These are phyloP conservation scores for Coptotermes formosanus DNA, from an alignment of 1,140 invertebrate genomes.

Conservation along the genomic window DNA sequence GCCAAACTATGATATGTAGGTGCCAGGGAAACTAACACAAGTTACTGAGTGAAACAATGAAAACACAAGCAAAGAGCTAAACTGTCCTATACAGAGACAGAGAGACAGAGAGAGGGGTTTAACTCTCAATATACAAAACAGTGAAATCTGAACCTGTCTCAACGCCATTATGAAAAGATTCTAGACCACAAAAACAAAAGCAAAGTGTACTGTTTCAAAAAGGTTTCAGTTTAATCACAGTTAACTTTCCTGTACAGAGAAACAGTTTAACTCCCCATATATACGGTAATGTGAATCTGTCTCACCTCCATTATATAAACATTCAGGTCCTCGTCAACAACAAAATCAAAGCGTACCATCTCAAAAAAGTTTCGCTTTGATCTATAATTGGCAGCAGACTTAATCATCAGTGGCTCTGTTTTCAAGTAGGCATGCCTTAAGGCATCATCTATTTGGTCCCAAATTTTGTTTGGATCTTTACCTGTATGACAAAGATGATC, in stretches of 20 bases:
- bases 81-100: too few relatives aligned
- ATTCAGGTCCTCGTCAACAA: conserved; percentile 84
- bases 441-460: conserved; percentile 77
- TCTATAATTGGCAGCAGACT: conserved; percentile 55
- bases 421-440: conserved; percentile 70
- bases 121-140: too few relatives aligned
- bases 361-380: conserved; percentile 85
- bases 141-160: conserved; percentile 22
- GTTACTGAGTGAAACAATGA: too few relatives aligned
- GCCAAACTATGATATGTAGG: too few relatives aligned
- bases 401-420: conserved; percentile 70
- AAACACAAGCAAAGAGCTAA: too few relatives aligned
- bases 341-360: conserved; percentile 90
- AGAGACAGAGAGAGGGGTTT: too few relatives aligned
- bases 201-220: conserved; percentile 93
- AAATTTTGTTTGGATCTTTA: conserved; percentile 72
- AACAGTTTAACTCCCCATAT: too few relatives aligned
- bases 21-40: too few relatives aligned
- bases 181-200: conserved; percentile 84
- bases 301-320: conserved; percentile 83
- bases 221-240: conserved; percentile 65
- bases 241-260: too few relatives aligned
- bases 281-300: not conserved
- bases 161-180: conserved; percentile 88
- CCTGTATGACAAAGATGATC: conserved; percentile 44